Percentiles rank a stretch among this genome's conserved stretches.
These are phyloP conservation scores for Halcyon badia DNA, from an alignment of 2,797 vertebrate species.

Conservation along the genomic window DNA sequence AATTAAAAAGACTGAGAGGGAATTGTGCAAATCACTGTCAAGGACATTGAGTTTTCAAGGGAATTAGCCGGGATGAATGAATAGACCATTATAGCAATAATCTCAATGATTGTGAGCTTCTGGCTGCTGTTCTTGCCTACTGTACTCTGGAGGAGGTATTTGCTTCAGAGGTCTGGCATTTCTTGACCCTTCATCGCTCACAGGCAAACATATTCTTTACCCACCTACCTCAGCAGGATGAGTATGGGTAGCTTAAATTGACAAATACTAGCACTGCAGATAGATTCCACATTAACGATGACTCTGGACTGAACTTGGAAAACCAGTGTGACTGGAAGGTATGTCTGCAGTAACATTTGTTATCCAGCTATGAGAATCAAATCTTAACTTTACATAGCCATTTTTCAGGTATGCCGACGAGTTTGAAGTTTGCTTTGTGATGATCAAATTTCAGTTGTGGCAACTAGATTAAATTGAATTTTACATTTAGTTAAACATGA, in stretches of 20 bases:
- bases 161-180: not conserved
- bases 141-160: not conserved
- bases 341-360: not conserved
- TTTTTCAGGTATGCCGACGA: not conserved
- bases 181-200: not conserved
- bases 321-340: not conserved
- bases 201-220: not conserved
- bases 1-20: not conserved
- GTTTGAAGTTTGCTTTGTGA: not conserved
- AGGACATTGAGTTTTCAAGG: not conserved
- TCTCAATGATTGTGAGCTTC: not conserved
- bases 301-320: not conserved
- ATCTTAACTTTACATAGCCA: not conserved
- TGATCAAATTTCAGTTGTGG: not conserved
- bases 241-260: not conserved
- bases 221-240: not conserved
- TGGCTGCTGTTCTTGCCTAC: not conserved
- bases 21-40: not conserved
- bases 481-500: not conserved
- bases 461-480: not conserved
- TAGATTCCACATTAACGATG: not conserved
- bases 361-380: not conserved
- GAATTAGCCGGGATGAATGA: not conserved
- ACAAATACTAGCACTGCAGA: fast-evolving
- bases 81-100: not conserved